A percentile compares a stretch with the other conserved stretches of the same genome.
These are phyloP conservation scores for Stomatorhinus ivindoensis DNA, from an alignment of 2,113 vertebrate genomes.

Conservation along the genomic window DNA sequence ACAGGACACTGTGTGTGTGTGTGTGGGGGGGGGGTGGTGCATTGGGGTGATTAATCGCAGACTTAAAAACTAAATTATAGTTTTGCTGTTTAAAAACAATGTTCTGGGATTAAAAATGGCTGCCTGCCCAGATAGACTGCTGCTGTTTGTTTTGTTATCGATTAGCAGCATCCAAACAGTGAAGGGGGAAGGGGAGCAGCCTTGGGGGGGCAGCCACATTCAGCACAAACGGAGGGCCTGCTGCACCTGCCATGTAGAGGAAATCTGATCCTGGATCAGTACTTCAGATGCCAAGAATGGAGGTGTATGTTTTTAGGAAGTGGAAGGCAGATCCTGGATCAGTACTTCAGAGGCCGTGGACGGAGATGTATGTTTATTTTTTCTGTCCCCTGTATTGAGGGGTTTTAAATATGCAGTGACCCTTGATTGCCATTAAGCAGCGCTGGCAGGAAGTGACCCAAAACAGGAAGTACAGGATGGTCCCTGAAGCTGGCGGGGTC, in stretches of 20 bases:
- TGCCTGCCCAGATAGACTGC: background rate
- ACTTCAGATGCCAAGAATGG: background rate
- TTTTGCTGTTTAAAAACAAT: background rate
- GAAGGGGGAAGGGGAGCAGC: background rate
- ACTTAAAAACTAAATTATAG: background rate
- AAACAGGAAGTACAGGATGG: background rate
- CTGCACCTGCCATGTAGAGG: background rate
- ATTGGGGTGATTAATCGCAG: background rate
- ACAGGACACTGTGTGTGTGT: background rate
- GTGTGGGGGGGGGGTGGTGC: too few species aligned
- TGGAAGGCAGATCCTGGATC: background rate
- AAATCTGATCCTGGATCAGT: background rate
- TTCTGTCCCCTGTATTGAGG: background rate
- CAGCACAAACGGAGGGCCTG: background rate
- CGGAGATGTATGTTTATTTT: background rate
- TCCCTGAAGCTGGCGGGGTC: background rate
- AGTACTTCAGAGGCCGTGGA: background rate
- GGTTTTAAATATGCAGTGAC: background rate
- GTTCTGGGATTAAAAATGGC: background rate
- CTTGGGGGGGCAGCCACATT: background rate
- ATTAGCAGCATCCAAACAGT: background rate
- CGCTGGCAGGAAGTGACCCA: background rate
- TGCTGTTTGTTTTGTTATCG: background rate
- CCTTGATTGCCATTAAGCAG: background rate
- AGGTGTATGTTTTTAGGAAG: background rate